A percentile compares a stretch with the other conserved stretches of the same genome.
phyloP scores from a whole-genome alignment of 2,888 invertebrate genomes.

The Bembecia ichneumoniformis region DNA sequence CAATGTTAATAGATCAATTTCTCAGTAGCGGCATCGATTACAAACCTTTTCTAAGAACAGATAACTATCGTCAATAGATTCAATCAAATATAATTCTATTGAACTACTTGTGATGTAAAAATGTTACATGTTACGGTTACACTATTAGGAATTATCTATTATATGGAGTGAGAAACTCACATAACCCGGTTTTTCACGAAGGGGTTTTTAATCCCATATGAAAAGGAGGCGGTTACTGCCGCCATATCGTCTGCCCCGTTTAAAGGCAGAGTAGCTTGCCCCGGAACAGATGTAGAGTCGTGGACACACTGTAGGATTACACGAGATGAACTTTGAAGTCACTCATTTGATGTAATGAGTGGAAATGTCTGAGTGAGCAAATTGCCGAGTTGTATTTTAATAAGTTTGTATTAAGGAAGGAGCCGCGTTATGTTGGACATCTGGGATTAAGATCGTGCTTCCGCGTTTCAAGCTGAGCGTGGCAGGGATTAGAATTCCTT shows the following conservation, averaged over 20 bases:
- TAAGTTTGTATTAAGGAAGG: background rate
- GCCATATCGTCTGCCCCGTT: too few species aligned
- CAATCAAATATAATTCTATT: background rate
- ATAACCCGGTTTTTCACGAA: too few species aligned
- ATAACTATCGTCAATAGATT: constrained; percentile 14
- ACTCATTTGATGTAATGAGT: background rate
- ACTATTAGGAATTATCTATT: too few species aligned
- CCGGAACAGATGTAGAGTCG: too few species aligned
- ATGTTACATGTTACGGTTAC: too few species aligned
- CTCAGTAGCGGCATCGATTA: constrained; percentile 21
- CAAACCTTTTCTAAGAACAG: constrained; percentile 16
- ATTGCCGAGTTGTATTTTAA: background rate
- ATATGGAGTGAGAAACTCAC: too few species aligned
- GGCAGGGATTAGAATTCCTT: background rate
- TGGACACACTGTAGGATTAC: too few species aligned
- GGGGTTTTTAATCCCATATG: too few species aligned
- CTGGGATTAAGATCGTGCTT: constrained; percentile 9
- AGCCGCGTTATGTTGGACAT: constrained; percentile 2
- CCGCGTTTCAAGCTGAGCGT: background rate
- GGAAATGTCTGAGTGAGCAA: background rate
- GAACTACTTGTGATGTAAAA: too few species aligned
- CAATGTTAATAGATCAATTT: constrained; percentile 16
- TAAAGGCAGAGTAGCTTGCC: too few species aligned
- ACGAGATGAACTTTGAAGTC: too few species aligned
- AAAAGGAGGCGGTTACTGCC: too few species aligned